These are phyloP conservation scores for Ailurus styani DNA, from an alignment of 2,113 vertebrate species.

Conservation along the genomic window DNA sequence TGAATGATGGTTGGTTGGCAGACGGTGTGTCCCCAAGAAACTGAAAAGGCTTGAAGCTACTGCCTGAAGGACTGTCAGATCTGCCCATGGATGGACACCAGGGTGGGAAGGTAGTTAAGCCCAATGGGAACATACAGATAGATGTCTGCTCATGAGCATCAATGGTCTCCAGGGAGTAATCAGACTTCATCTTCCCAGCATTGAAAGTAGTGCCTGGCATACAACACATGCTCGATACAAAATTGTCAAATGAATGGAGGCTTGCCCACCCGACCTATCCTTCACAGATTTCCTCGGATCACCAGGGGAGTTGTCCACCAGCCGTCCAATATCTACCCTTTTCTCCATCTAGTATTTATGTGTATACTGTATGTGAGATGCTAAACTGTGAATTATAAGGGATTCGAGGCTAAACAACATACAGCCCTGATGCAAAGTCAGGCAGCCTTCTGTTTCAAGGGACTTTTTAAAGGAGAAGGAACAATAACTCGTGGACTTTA, in stretches of 20 bases:
- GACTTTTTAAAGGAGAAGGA: not conserved
- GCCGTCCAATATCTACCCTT: not conserved
- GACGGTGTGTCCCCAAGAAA: not conserved
- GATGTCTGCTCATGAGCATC: not conserved
- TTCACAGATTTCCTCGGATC: not conserved
- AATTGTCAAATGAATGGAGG: not conserved
- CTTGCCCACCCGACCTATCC: not conserved
- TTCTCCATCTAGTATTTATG: not conserved
- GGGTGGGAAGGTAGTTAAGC: not conserved
- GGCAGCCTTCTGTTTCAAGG: not conserved
- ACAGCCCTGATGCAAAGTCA: not conserved
- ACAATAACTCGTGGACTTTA: not conserved
- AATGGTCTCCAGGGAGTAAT: not conserved
- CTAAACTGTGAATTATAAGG: not conserved
- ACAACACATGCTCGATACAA: not conserved
- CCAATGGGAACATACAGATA: not conserved
- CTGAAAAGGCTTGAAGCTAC: not conserved
- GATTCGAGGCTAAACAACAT: not conserved
- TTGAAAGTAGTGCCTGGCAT: not conserved
- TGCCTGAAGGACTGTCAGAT: not conserved
- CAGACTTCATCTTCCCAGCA: not conserved
- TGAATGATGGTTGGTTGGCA: not conserved
- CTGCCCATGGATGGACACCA: not conserved
- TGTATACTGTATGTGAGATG: not conserved
- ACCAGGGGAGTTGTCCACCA: not conserved